Base-by-base conservation (phyloP, 2,888 invertebrate species). In the Drosophila incognita region DNA sequence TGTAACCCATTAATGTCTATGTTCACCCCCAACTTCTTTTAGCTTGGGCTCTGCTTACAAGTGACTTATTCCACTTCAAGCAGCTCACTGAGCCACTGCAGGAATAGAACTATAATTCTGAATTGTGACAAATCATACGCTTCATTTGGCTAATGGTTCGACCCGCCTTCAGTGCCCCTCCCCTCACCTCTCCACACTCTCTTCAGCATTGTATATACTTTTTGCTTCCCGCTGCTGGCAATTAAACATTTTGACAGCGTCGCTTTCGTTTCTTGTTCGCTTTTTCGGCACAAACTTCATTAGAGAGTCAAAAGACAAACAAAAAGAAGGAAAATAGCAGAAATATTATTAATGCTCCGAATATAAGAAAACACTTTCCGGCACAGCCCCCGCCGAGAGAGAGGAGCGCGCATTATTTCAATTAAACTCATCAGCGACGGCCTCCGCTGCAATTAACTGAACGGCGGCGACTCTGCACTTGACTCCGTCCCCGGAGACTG, bases 401-500 rank as follows among this genome's bases (percentile, higher is more conserved):
- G 59, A 74, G 24, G 64, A 68, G 59, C 72, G 75, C 74, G 67
- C 90, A 87, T 87, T 90, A 89, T 90, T 90, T 88, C 87, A 87
- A 87, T 87, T 87, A 87, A 87, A 86, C 83, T 90, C 87, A 86
- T 87, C 90, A 87, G 86, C 68, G 82, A 76, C 79, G 70, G 87
- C 71, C 83, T 83, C 79, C 76, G 74, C 79, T 69, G 82, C 84
- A 90, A 87, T 87, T 87, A 90, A 87, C 80, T 65, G 66, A 38
- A 38, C 54, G 77, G 63, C 70, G 68, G 53, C 67, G 65, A 68
- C 69, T 71, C 67, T 68, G 83, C 87, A 87, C 87, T 87, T 87
- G 90, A 90, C 90, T 89, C 51, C 69, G 69, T 46, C 60, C 59
- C 38, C 38, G 38, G 18, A 8, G 38, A 38, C 38, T 38, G 18